Evolutionary conservation across 1,140 invertebrate genomes (phyloP), one percentile per base, ranked within the genome.

Genomic region (Drosophila varians): DNA sequence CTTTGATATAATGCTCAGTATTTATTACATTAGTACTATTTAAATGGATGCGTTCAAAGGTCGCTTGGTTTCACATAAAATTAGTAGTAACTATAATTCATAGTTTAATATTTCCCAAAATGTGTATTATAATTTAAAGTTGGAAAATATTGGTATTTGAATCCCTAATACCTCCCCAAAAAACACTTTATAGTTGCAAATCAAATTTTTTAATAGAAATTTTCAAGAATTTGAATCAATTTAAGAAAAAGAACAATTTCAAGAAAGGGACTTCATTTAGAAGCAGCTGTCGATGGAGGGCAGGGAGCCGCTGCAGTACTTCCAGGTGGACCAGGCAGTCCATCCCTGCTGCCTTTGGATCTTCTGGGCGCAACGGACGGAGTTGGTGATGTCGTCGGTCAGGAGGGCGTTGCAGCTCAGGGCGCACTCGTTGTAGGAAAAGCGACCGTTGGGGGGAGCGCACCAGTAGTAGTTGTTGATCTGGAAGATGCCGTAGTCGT

Each of bases 381-480:
- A 75, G 46, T 56, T 11, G 48, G 56, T 69, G 55, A 90, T 89
- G 51, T 76, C 61, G 31, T 87, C 82, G 38, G 45, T 73, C 45
- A 90, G 14, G 11, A 89, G 64, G 5, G 51, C 58, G 4, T 73
- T 71, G 64, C 88, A 90, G 53, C 69, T 76, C 7, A 75, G 14
- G 9, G 14, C 26, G 8, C 77, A 80, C 56, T 78, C 72, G 53
- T 80, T 80, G 49, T 82, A 77, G 61, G 83, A 86, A 66, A 69
- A 70, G 40, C 71, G 65, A 51, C 77, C 77, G 23, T 40, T 58
- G 45, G 72, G 49, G 19, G 82, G 78, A 62, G 76, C 49, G 48
- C 90, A 90, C 89, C 90, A 90, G 46, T 77, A 90, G 40, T 66
- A 65, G 64, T 86, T 65, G 49, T 91, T 91, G 49, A 90, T 90